phyloP scores from a whole-genome alignment of 2,797 vertebrate genomes.

The Melanotaenia pygmaea region DNA sequence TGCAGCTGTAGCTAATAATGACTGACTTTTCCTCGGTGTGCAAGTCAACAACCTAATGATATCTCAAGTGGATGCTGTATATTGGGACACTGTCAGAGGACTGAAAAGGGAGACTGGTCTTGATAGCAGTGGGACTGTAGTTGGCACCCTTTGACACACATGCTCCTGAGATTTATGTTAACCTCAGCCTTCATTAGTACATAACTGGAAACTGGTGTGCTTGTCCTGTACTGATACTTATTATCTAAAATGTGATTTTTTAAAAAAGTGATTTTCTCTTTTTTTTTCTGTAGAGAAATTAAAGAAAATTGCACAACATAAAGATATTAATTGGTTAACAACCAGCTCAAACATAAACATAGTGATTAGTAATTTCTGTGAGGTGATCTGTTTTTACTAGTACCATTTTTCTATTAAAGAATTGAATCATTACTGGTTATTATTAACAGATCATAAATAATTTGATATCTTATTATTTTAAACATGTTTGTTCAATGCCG shows the following conservation, averaged over 20 bases:
- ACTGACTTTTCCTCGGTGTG: conserved; percentile 22
- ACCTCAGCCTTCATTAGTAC: not conserved
- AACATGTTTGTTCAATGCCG: not conserved
- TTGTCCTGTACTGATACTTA: not conserved
- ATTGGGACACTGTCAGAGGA: conserved; percentile 44
- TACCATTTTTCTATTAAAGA: not conserved
- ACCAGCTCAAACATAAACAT: too few species aligned
- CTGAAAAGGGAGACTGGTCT: conserved; percentile 10
- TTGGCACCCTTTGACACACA: conserved; percentile 24
- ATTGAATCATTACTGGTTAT: not conserved
- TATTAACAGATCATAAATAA: not conserved
- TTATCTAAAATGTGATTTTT: too few species aligned
- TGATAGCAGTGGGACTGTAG: conserved; percentile 23
- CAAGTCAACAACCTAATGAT: conserved; percentile 56
- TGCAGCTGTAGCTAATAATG: conserved; percentile 37
- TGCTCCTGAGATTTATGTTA: conserved; percentile 5
- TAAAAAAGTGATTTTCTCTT: too few species aligned
- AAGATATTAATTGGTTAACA: too few species aligned
- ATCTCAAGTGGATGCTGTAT: conserved; percentile 60
- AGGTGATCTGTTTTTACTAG: too few species aligned
- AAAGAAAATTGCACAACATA: too few species aligned
- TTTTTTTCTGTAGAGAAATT: too few species aligned
- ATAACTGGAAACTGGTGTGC: not conserved
- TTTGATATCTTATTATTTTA: not conserved
- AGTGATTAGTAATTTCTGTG: too few species aligned